Evolutionary conservation across 2,888 invertebrate genomes (phyloP), one percentile per base, ranked within the genome.

Genomic region (Cosmopolites sordidus): DNA sequence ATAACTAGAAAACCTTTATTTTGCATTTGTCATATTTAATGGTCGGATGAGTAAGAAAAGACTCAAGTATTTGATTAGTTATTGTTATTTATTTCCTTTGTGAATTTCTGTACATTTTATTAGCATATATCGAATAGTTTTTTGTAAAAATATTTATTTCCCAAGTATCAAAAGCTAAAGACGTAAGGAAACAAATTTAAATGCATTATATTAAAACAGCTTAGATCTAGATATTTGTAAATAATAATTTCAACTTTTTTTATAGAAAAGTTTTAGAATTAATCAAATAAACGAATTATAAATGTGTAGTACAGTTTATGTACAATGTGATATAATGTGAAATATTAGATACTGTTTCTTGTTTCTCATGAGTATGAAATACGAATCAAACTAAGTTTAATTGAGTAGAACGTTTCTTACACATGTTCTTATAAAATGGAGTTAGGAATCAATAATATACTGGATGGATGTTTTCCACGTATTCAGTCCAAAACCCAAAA

Each of bases 281-380:
- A 43, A 47, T 43, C 37, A 60, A 62, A 63, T 62, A 62, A 66
- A 66, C 68, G 66, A 68, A 68, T 68, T 68, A 68, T 64, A 16
- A 43, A 48, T 50, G 62, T 66, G 66, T 67, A 65, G 67, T 68
- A 67, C 68, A 66, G 62, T 62, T 59, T 57, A 63, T 66, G 67
- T 67, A 67, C 66, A 65, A 64, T 68, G 67, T 67, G 68, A 68
- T 68, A 67, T 65, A 65, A 64, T 63, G 62, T 64, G 63, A 66
- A 66, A 63, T 62, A 65, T 8, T 62, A 45, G 33, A 33, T 51
- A 45, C 33, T 33, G 33, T 41, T 29, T 45, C 39, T 12, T 48
- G 41, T 12, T 29, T 45, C 41, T 46, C 30, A 40, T 51, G 22
- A 22, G 8, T 8, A 22, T 22, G n/a, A n/a, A n/a, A n/a, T n/a